These are phyloP conservation scores for Hephaestus fuliginosus DNA, from an alignment of 2,797 vertebrate species.

Conservation along the genomic window DNA sequence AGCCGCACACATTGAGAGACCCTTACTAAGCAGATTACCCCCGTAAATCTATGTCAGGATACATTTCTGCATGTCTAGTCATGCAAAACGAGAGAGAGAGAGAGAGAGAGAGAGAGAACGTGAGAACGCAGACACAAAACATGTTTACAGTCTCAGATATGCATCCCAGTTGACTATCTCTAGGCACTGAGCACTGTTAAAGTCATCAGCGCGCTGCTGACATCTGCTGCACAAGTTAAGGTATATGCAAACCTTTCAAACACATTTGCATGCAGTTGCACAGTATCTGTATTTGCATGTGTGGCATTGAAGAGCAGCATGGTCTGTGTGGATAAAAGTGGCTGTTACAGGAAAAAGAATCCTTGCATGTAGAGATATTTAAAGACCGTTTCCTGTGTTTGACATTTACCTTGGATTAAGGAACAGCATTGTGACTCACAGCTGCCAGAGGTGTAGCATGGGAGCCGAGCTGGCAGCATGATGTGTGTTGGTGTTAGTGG, in stretches of 20 bases:
- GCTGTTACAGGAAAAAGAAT: slow-evolving; percentile 61
- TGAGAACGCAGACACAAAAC: slow-evolving; percentile 73
- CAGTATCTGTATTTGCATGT: slow-evolving; percentile 12
- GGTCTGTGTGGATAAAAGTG: slow-evolving; percentile 50
- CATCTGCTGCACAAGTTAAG: slow-evolving; percentile 67
- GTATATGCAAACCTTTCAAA: slow-evolving; percentile 27
- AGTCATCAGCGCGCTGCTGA: slow-evolving; percentile 60
- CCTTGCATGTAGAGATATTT: slow-evolving; percentile 71
- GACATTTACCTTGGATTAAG: slow-evolving; percentile 82
- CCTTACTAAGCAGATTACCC: slow-evolving; percentile 83
- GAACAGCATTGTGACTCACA: slow-evolving; percentile 80
- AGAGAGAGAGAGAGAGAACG: slow-evolving; percentile 36
- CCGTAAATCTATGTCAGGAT: slow-evolving; percentile 80
- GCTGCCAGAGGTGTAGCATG: slow-evolving; percentile 72
- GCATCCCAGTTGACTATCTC: background rate
- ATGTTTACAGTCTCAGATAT: slow-evolving; percentile 65
- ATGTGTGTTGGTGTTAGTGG: slow-evolving; percentile 29
- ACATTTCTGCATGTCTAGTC: slow-evolving; percentile 73
- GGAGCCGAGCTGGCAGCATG: slow-evolving; percentile 58
- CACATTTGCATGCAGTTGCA: background rate
- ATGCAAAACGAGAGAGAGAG: slow-evolving; percentile 50
- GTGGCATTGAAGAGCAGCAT: background rate
- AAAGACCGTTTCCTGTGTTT: slow-evolving; percentile 78
- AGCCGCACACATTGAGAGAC: slow-evolving; percentile 57
- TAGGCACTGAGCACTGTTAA: background rate